phyloP scores from a whole-genome alignment of 2,888 invertebrate genomes.

The Apeira syringaria region DNA sequence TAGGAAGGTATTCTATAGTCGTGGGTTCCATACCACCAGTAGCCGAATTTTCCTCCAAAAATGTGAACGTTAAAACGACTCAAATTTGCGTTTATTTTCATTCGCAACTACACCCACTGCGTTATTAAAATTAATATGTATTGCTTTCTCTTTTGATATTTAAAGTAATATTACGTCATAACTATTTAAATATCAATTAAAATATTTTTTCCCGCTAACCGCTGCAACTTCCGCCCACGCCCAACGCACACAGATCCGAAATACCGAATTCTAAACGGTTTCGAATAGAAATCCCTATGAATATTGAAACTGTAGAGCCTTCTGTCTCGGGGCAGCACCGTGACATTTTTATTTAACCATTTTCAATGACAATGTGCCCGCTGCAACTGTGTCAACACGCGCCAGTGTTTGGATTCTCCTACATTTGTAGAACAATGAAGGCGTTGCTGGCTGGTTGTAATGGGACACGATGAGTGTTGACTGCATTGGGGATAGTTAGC shows the following conservation, averaged over 20 bases:
- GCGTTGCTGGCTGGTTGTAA: conserved; percentile 1
- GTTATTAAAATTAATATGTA: no score
- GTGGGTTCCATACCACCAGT: no score
- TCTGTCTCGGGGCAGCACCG: conserved; percentile 35
- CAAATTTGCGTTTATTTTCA: no score
- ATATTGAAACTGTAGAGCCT: conserved; percentile 46
- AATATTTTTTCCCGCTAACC: conserved; percentile 4
- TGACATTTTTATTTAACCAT: conserved; percentile 63
- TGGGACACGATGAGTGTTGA: conserved; percentile 2
- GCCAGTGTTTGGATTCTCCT: conserved; percentile 5
- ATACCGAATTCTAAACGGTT: conserved; percentile 56
- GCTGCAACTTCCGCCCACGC: conserved; percentile 10
- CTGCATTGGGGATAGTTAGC: not conserved
- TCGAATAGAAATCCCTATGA: conserved; percentile 44
- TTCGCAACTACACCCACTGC: no score
- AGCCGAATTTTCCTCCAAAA: no score
- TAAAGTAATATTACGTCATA: no score
- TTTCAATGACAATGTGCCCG: conserved; percentile 41
- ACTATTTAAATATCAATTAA: no score
- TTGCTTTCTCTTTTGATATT: no score
- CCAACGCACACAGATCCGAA: conserved; percentile 24
- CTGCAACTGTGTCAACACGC: conserved; percentile 65
- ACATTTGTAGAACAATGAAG: conserved; percentile 15
- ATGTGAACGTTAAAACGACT: no score
- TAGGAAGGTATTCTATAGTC: no score